Conservation (phyloP, 2,113 vertebrate species). For the Mormyrus lacerda region DNA sequence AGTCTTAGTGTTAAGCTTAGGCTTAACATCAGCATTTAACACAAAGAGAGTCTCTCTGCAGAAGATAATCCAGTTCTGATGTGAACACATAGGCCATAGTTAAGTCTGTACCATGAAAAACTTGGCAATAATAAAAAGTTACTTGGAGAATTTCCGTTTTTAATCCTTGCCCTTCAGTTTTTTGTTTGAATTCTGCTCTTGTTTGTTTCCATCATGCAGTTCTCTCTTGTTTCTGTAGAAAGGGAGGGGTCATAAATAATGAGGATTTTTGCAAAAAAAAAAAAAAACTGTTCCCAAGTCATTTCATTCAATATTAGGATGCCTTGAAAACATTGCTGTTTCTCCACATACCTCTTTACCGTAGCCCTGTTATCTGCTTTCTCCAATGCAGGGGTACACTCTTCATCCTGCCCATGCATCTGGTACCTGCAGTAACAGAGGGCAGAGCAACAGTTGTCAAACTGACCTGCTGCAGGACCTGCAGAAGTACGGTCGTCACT, state of each 20-base stretch:
- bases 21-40: no score
- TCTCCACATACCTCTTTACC: slow-evolving; percentile 71
- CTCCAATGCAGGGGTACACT: slow-evolving; percentile 86
- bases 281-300: no score
- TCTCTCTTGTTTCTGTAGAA: slow-evolving; percentile 82
- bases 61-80: no score
- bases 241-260: not conserved
- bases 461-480: no score
- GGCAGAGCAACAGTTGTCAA: not conserved
- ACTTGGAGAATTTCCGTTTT: slow-evolving; percentile 45
- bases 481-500: not conserved
- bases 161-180: slow-evolving; percentile 71
- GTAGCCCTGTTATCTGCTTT: slow-evolving; percentile 74
- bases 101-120: not conserved
- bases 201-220: slow-evolving; percentile 45
- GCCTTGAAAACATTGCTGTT: not conserved
- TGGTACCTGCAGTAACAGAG: slow-evolving; percentile 60
- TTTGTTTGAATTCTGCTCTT: slow-evolving; percentile 58
- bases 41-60: no score
- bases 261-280: not conserved
- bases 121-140: not conserved
- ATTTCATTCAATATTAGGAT: not conserved
- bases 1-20: no score
- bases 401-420: slow-evolving; percentile 81
- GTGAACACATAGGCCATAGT: no score